Conservation (phyloP, 2,113 vertebrate genomes). For the Thermophis baileyi region DNA sequence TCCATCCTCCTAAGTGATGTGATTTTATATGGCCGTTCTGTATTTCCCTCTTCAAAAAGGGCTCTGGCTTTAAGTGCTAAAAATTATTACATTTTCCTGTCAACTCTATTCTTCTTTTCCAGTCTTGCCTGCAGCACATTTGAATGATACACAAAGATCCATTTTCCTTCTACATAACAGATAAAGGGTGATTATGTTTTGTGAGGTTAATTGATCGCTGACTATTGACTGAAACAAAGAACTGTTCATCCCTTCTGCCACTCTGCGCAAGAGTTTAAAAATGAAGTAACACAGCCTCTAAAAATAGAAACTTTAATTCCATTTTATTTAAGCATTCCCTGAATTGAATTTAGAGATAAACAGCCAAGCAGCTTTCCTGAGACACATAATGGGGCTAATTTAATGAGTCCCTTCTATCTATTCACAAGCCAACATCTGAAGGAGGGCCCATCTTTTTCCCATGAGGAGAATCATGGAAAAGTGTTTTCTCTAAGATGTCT, state of each 20-base stretch:
- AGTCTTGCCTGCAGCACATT: slow-evolving; percentile 9
- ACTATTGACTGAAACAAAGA: background rate
- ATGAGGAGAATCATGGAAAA: background rate
- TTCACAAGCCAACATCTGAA: background rate
- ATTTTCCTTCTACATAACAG: background rate
- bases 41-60: background rate
- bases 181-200: background rate
- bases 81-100: background rate
- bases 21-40: background rate
- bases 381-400: background rate
- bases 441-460: background rate
- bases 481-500: background rate
- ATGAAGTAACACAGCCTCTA: background rate
- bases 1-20: background rate
- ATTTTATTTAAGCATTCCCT: background rate
- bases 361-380: background rate
- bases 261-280: background rate
- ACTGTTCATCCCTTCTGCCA: background rate
- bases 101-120: background rate
- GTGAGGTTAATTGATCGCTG: background rate
- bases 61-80: background rate
- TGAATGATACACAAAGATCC: background rate
- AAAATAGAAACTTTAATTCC: background rate
- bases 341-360: background rate
- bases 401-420: too few relatives aligned